Evolutionary conservation across 92 coral and sea anemone genomes (phyloP).

Genomic region (Phymanthus crucifer): DNA sequence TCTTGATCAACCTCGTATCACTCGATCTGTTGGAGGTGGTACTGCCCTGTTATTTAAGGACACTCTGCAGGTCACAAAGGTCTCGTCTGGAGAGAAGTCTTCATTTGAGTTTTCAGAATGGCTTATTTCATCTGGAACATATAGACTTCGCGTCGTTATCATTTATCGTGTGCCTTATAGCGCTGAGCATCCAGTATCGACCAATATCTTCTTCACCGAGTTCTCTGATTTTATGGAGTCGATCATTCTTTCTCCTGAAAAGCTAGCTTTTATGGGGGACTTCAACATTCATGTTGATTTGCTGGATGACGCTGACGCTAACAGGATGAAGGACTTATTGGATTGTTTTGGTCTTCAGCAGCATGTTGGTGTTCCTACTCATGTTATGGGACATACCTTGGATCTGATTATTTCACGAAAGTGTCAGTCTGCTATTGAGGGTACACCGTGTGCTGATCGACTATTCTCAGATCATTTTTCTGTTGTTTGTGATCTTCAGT

Average conservation of each 20-base stretch:
- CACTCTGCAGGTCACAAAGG: constrained; percentile 35
- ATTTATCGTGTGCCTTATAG: constrained; percentile 62
- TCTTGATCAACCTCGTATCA: constrained; percentile 48
- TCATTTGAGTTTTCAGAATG: constrained; percentile 64
- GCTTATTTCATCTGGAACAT: constrained; percentile 30
- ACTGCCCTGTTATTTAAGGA: constrained; percentile 58
- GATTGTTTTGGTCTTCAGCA: constrained; percentile 26
- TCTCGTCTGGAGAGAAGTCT: constrained; percentile 32
- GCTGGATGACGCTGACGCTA: background rate
- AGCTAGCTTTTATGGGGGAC: constrained; percentile 21
- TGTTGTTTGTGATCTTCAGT: constrained; percentile 38
- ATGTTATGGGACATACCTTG: constrained; percentile 22
- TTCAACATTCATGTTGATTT: constrained; percentile 38
- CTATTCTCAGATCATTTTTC: constrained; percentile 55
- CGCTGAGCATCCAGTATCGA: background rate
- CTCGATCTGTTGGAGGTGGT: constrained; percentile 47
- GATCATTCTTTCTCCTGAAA: constrained; percentile 32
- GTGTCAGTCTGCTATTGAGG: constrained; percentile 16
- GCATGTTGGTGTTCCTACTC: constrained; percentile 27
- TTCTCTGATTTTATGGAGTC: constrained; percentile 57
- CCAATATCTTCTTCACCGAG: constrained; percentile 47
- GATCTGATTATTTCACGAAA: constrained; percentile 29
- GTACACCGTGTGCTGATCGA: constrained; percentile 38
- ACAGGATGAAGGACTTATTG: background rate
- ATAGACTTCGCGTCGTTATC: constrained; percentile 39